Conservation (phyloP, 2,797 vertebrate species). For the Miichthys miiuy region DNA sequence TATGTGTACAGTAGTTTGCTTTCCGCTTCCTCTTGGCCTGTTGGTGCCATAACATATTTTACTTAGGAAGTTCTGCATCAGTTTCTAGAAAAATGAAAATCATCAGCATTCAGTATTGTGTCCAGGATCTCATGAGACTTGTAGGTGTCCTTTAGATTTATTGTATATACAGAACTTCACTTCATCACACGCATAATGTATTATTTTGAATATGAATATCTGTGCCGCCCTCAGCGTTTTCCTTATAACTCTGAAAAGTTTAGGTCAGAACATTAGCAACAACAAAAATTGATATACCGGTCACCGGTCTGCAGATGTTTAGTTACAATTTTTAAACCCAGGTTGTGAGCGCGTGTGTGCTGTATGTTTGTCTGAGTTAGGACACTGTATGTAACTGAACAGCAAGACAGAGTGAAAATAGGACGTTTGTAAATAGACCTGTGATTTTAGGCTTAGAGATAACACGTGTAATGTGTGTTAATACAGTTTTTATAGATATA, state of each 20-base stretch:
- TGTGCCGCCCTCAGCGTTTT: constrained; percentile 42
- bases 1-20: neutral
- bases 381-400: constrained; percentile 31
- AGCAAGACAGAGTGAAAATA: constrained; percentile 38
- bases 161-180: constrained; percentile 28
- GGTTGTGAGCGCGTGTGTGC: constrained; percentile 1
- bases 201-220: constrained; percentile 25
- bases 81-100: neutral
- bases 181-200: constrained; percentile 22
- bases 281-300: constrained; percentile 36
- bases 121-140: constrained; percentile 1
- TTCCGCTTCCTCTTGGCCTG: neutral
- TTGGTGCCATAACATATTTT: neutral
- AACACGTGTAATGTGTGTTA: constrained; percentile 83
- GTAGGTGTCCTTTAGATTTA: constrained; percentile 14
- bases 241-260: constrained; percentile 39
- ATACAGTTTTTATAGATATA: constrained; percentile 81
- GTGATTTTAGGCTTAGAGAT: constrained; percentile 69
- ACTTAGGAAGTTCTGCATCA: neutral
- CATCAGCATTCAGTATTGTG: constrained; percentile 7
- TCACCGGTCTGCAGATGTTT: constrained; percentile 53
- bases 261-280: constrained; percentile 36
- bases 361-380: constrained; percentile 30
- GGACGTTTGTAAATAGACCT: constrained; percentile 75
- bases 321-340: constrained; percentile 52